Percentiles rank a stretch among this genome's conserved stretches.
These are phyloP conservation scores for Eleginops maclovinus DNA, from an alignment of 2,113 vertebrate genomes.

Conservation along the genomic window DNA sequence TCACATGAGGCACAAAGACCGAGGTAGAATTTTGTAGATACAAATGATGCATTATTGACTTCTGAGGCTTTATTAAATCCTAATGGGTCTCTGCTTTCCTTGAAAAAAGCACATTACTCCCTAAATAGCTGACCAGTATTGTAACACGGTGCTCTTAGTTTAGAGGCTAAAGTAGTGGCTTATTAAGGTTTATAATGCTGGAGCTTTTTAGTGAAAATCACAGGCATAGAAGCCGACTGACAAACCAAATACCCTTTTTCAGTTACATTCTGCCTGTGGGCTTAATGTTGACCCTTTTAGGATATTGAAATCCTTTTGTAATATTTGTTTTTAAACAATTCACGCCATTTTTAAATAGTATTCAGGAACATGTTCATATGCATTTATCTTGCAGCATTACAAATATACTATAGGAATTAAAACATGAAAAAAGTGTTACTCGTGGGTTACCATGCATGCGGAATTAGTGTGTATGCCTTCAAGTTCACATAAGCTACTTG, in stretches of 20 bases:
- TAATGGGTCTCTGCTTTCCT: neutral
- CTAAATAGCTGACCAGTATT: neutral
- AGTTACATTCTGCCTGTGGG: too few relatives aligned
- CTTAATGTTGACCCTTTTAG: too few relatives aligned
- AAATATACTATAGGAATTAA: neutral
- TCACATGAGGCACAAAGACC: neutral
- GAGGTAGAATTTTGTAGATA: neutral
- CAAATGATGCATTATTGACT: too few relatives aligned
- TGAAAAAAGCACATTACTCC: neutral
- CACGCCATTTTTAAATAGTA: neutral
- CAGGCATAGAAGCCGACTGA: neutral
- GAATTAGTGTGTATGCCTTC: neutral
- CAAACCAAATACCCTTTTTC: neutral
- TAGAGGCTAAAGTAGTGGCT: neutral
- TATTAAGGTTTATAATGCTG: neutral
- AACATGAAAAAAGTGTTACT: neutral
- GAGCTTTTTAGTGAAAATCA: neutral
- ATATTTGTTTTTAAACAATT: too few relatives aligned
- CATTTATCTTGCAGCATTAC: neutral
- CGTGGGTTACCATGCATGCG: neutral
- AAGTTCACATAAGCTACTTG: conserved; percentile 8
- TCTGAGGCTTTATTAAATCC: neutral
- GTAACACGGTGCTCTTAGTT: neutral
- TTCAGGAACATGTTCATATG: neutral
- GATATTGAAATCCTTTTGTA: too few relatives aligned